Evolutionary conservation across 2,888 invertebrate genomes (phyloP).

Genomic region (Acleris holmiana): DNA sequence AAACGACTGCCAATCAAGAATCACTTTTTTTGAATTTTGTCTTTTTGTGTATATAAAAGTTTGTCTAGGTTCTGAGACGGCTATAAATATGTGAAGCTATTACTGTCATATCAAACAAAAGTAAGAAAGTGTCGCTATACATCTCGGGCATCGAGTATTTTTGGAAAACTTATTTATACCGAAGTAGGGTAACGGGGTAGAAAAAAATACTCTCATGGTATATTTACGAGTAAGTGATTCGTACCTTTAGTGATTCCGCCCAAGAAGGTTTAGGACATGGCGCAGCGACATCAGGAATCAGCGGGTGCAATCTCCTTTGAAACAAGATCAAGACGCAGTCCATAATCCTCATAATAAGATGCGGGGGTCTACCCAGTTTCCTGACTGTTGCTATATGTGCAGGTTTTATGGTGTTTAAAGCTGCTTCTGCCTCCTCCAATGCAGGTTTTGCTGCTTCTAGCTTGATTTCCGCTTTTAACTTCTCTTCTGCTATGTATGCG

Average conservation of each 20-base stretch:
- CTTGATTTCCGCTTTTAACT: constrained; percentile 95
- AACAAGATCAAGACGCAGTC: constrained; percentile 97
- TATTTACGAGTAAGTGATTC: too few relatives aligned
- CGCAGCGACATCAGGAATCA: constrained; percentile 91
- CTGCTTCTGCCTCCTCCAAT: constrained; percentile 96
- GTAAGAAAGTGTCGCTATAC: too few relatives aligned
- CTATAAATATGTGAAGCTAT: too few relatives aligned
- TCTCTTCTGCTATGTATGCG: constrained; percentile 94
- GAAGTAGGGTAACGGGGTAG: too few relatives aligned
- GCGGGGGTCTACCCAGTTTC: constrained; percentile 97
- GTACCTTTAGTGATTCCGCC: constrained; percentile 96
- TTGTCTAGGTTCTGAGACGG: too few relatives aligned
- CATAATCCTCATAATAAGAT: constrained; percentile 99
- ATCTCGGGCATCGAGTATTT: too few relatives aligned
- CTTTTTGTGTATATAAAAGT: too few relatives aligned
- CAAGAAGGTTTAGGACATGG: constrained; percentile 97
- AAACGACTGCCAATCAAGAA: too few relatives aligned
- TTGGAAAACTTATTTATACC: too few relatives aligned
- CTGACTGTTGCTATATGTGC: constrained; percentile 98
- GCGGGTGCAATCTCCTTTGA: constrained; percentile 93
- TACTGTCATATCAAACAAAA: too few relatives aligned
- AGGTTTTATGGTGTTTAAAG: constrained; percentile 97
- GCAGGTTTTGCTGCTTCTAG: constrained; percentile 98
- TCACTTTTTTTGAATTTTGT: too few relatives aligned
- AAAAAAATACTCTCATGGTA: too few relatives aligned